Evolutionary conservation across 2,113 vertebrate species (phyloP).

Genomic region (Crotalus viridis): DNA sequence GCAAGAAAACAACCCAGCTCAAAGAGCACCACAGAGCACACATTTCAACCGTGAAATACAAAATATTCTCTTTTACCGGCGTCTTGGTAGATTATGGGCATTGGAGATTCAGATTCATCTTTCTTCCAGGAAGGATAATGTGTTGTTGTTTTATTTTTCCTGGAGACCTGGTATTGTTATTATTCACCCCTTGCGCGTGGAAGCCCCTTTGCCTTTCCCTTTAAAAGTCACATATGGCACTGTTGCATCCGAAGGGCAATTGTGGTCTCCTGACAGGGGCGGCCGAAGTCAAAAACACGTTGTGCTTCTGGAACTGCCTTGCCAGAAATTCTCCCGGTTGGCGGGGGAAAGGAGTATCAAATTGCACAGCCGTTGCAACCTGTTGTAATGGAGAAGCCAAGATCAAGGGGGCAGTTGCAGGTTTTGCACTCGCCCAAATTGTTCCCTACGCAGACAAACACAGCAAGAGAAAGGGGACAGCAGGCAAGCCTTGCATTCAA

Average conservation of each 20-base stretch:
- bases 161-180: not conserved
- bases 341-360: not conserved
- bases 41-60: too few species aligned
- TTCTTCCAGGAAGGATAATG: slow-evolving; percentile 1
- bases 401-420: not conserved
- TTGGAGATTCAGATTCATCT: not conserved
- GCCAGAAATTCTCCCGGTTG: not conserved
- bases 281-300: not conserved
- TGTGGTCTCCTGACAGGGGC: not conserved
- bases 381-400: not conserved
- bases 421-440: not conserved
- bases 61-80: not conserved
- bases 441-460: not conserved
- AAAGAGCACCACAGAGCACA: slow-evolving; percentile 39
- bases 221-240: not conserved
- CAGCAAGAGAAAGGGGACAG: not conserved
- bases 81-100: slow-evolving; percentile 29
- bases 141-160: too few species aligned
- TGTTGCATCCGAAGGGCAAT: not conserved
- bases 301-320: not conserved
- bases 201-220: not conserved
- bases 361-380: not conserved
- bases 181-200: not conserved
- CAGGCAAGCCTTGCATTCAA: not conserved
- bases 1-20: slow-evolving; percentile 24